These are phyloP conservation scores for Opisthograptis luteolata DNA, from an alignment of 2,888 invertebrate genomes.

Conservation along the genomic window DNA sequence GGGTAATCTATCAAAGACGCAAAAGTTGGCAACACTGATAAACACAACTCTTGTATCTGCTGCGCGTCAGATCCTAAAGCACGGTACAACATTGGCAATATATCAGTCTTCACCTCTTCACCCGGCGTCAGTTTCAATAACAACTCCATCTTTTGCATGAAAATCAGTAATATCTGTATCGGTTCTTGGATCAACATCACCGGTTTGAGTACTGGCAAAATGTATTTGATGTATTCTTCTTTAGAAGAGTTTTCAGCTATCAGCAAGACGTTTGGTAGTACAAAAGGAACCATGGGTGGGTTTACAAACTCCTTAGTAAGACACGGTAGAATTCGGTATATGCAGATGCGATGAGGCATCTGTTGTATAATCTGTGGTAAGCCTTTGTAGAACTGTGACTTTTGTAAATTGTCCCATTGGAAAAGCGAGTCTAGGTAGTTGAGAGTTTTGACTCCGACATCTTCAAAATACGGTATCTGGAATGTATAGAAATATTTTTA, in stretches of 20 bases:
- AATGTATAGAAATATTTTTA: conserved; percentile 35
- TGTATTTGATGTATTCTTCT: conserved; percentile 91
- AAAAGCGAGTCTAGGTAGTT: conserved; percentile 97
- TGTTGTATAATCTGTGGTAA: conserved; percentile 95
- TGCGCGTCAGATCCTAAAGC: conserved; percentile 94
- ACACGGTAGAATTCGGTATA: conserved; percentile 94
- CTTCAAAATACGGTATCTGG: conserved; percentile 96
- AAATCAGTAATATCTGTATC: conserved; percentile 94
- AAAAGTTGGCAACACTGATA: conserved; percentile 95
- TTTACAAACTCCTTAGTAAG: conserved; percentile 96
- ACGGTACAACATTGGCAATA: conserved; percentile 95
- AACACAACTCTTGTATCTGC: conserved; percentile 95
- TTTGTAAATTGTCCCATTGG: conserved; percentile 99
- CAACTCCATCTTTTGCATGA: conserved; percentile 98
- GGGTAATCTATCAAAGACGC: conserved; percentile 95
- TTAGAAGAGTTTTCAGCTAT: conserved; percentile 93
- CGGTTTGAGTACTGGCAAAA: conserved; percentile 94
- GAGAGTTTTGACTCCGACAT: conserved; percentile 97
- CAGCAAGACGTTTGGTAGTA: conserved; percentile 95
- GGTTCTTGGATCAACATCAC: conserved; percentile 96
- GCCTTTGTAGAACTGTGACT: conserved; percentile 98
- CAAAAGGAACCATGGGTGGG: conserved; percentile 98
- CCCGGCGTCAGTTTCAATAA: conserved; percentile 95
- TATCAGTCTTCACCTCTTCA: conserved; percentile 94
- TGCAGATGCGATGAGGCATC: conserved; percentile 92